Base-by-base conservation (phyloP, 2,888 invertebrate species). In the Ophion ellenae region DNA sequence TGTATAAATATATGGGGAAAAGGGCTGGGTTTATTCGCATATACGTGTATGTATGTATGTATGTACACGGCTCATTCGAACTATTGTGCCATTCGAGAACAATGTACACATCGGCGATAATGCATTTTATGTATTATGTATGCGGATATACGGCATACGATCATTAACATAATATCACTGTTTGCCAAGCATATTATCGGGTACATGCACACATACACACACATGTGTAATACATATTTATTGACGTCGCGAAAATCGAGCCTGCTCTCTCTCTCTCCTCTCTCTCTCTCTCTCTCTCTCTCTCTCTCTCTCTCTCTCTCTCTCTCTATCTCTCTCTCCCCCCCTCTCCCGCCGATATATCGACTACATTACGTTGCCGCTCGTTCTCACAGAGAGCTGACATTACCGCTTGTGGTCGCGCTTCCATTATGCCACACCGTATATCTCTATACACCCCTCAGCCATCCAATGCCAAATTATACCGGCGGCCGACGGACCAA, bases 121-220 rank as follows among this genome's bases (percentile, higher is more conserved):
- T 83, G 53, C 75, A 83, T 86, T 83, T 86, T 81, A 57, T 81
- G 76, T 81, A 81, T 86, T 75, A 81, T 81, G 81, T 75, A 81
- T 86, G 86, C 83, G 36, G 76, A 32, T 40, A 36, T 28, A 63
- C 61, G 20, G 70, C 78, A 71, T 64, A 81, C 71, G 66, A 70
- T 78, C 57, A 83, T 83, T 86, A 83, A 79, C 86, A 86, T 86
- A 83, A 86, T 81, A 78, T 86, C 77, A 74, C 81, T 73, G 83
- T 81, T 47, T 71, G 59, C 70, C 28, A 64, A 53, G 66, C 75
- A 71, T 75, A 81, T 86, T 81, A 86, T 86, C 86, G 81, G 75
- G 28, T 79, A 70, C 78, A 69, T 71, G 76, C 69, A 81, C 14
- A 47, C 47, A 11, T 10, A 47, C 47, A 47, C 9, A 11, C 47